These are phyloP conservation scores for Drosophila tropicalis DNA, from an alignment of 1,140 invertebrate species.

Conservation along the genomic window DNA sequence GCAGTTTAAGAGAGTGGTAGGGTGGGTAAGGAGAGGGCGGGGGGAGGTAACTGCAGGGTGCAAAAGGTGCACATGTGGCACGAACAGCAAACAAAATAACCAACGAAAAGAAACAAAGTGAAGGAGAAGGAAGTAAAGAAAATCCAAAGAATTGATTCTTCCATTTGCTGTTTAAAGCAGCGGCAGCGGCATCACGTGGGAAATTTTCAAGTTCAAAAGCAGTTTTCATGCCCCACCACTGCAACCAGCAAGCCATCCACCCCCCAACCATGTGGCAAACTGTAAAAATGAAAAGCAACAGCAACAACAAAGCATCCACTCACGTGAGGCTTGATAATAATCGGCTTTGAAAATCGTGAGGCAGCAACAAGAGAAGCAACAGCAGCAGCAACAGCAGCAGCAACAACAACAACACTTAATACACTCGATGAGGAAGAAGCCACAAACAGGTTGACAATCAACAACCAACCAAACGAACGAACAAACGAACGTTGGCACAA, in stretches of 20 bases:
- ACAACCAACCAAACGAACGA: slow-evolving; percentile 31
- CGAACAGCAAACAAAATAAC: slow-evolving; percentile 31
- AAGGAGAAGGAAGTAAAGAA: neutral
- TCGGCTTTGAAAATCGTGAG: slow-evolving; percentile 76
- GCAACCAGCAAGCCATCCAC: slow-evolving; percentile 18
- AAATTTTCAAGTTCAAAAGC: slow-evolving; percentile 81
- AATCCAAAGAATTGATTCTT: slow-evolving; percentile 39
- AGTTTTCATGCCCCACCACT: slow-evolving; percentile 59
- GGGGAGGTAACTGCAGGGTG: slow-evolving; percentile 5
- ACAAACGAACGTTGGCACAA: neutral
- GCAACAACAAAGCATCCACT: slow-evolving; percentile 71
- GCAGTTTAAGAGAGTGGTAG: slow-evolving; percentile 1
- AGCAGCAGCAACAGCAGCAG: slow-evolving; percentile 37
- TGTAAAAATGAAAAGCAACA: slow-evolving; percentile 54
- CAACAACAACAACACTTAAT: slow-evolving; percentile 40
- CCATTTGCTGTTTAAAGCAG: slow-evolving; percentile 27
- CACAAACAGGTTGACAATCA: slow-evolving; percentile 53
- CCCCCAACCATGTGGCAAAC: slow-evolving; percentile 18
- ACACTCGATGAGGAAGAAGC: slow-evolving; percentile 17
- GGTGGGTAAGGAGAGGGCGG: neutral
- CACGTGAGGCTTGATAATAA: slow-evolving; percentile 78
- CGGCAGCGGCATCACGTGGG: slow-evolving; percentile 73
- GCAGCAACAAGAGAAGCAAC: slow-evolving; percentile 33
- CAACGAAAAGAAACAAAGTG: slow-evolving; percentile 9
- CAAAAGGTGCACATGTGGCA: slow-evolving; percentile 51